Conservation (phyloP, 2,113 vertebrate genomes). For the Corynorhinus townsendii region DNA sequence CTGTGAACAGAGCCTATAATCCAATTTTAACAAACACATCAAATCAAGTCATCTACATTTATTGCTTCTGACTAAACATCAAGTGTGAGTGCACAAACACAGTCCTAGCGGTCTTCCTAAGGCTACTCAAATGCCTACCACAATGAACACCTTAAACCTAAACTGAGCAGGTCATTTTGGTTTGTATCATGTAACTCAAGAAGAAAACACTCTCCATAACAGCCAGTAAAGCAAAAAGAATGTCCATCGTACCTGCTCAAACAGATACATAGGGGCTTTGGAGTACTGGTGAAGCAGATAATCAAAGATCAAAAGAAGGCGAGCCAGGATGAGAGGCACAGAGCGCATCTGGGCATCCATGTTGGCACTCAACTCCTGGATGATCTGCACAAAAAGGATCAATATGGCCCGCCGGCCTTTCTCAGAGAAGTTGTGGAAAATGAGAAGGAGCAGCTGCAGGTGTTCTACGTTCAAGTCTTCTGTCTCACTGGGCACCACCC, state of each 20-base stretch:
- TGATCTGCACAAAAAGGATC: conserved; percentile 89
- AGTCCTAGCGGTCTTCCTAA: not conserved
- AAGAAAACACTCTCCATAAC: not conserved
- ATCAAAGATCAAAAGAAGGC: conserved; percentile 93
- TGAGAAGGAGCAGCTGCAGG: conserved; percentile 95
- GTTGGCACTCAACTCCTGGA: conserved; percentile 88
- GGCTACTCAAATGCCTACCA: not conserved
- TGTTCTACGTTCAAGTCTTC: conserved; percentile 98
- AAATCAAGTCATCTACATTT: not conserved
- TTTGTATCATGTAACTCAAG: not conserved
- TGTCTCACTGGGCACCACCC: conserved; percentile 85
- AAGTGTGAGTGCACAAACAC: not conserved
- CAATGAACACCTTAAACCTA: not conserved
- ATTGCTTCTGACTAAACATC: not conserved
- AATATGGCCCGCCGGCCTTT: conserved; percentile 87
- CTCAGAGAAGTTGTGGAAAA: conserved; percentile 96
- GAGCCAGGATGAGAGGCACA: conserved; percentile 90
- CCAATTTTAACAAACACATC: not conserved
- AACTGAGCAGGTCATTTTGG: not conserved
- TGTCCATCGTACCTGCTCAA: conserved; percentile 89
- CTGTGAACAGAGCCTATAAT: not conserved
- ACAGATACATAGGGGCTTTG: conserved; percentile 91
- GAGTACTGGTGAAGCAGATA: conserved; percentile 97
- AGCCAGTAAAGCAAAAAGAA: not conserved
- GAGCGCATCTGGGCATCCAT: conserved; percentile 87